Conservation (phyloP, 1,140 invertebrate genomes). For the Anastatus disparis region DNA sequence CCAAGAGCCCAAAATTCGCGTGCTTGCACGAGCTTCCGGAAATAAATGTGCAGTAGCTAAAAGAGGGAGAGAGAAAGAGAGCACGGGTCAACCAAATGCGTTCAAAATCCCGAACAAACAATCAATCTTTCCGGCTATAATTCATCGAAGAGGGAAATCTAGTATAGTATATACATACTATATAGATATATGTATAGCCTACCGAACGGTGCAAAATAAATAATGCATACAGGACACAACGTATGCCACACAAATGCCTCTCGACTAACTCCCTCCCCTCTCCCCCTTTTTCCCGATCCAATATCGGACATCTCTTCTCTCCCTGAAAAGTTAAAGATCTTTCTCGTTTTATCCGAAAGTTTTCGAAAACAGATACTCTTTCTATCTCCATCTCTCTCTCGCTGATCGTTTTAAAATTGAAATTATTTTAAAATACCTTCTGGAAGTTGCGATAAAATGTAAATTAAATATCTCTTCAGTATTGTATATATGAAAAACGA, state of each 20-base stretch:
- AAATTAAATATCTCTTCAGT: no score
- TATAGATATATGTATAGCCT: no score
- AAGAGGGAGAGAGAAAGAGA: neutral
- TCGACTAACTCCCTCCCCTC: no score
- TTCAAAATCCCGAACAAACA: conserved; percentile 25
- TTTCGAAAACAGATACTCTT: no score
- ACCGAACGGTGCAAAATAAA: conserved; percentile 17
- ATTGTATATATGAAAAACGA: no score
- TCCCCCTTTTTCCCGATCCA: no score
- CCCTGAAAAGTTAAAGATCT: conserved; percentile 9
- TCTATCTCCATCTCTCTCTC: no score
- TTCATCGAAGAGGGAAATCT: neutral
- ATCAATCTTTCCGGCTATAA: conserved; percentile 33
- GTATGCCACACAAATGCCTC: neutral
- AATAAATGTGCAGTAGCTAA: conserved; percentile 32
- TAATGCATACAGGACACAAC: conserved; percentile 6
- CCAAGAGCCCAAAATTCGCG: conserved; percentile 18
- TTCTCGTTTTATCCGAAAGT: no score
- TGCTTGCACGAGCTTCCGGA: conserved; percentile 32
- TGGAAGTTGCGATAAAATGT: no score
- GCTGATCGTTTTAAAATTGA: no score
- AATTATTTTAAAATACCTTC: no score
- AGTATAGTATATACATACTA: neutral
- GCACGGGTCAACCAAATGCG: neutral
- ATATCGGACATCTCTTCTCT: no score